Evolutionary conservation across 1,140 invertebrate genomes (phyloP).

Genomic region (Papilio polyxenes): DNA sequence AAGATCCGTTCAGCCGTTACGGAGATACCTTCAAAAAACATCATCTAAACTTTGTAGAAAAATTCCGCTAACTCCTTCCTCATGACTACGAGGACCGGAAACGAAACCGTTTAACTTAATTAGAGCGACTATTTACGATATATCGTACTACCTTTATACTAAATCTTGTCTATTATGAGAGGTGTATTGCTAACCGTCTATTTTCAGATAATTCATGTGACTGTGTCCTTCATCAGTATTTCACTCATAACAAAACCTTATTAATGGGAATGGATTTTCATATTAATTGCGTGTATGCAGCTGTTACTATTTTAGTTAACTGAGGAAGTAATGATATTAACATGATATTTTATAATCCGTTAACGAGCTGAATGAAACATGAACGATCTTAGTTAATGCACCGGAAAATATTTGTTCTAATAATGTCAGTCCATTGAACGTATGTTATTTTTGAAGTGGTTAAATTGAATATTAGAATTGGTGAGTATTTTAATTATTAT

Average conservation of each 20-base stretch:
- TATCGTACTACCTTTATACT: neutral
- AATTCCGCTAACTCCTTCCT: no score
- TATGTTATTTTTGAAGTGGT: constrained; percentile 19
- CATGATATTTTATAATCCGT: constrained; percentile 28
- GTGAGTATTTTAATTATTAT: neutral
- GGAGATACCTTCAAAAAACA: no score
- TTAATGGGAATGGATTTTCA: neutral
- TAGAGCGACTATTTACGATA: no score
- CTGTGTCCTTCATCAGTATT: neutral
- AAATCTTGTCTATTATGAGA: neutral
- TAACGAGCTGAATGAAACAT: constrained; percentile 34
- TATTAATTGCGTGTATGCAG: neutral
- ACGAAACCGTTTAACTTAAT: no score
- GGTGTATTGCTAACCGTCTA: neutral
- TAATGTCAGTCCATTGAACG: constrained; percentile 6
- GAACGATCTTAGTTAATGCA: constrained; percentile 5
- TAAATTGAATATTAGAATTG: neutral
- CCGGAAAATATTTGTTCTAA: constrained; percentile 24
- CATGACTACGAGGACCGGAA: no score
- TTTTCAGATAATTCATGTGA: neutral
- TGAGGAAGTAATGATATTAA: constrained; percentile 32
- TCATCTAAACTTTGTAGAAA: no score
- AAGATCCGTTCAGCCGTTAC: no score
- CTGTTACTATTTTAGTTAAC: constrained; percentile 8
- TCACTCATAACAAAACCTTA: neutral